Conservation (phyloP, 2,113 vertebrate species). For the Cheilinus undulatus region DNA sequence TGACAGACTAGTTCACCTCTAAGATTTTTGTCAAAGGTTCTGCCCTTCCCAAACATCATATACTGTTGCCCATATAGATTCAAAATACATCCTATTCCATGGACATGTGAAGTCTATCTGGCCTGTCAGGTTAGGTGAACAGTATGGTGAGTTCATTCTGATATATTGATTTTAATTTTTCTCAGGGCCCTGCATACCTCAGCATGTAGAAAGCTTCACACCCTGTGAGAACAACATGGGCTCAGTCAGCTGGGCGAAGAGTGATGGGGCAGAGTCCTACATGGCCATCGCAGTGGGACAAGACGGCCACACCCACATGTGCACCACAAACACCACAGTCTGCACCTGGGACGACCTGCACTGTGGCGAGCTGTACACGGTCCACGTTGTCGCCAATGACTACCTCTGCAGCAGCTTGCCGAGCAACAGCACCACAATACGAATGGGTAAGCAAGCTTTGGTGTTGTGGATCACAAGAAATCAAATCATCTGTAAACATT, state of each 20-base stretch:
- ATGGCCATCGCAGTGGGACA: slow-evolving; percentile 71
- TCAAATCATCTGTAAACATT: too few relatives aligned
- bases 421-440: slow-evolving; percentile 75
- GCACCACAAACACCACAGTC: slow-evolving; percentile 63
- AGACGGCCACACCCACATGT: slow-evolving; percentile 63
- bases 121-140: too few relatives aligned
- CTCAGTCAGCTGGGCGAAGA: slow-evolving; percentile 74
- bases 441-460: slow-evolving; percentile 71
- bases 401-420: slow-evolving; percentile 74
- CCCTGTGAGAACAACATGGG: slow-evolving; percentile 76
- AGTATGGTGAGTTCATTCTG: not conserved
- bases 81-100: too few relatives aligned
- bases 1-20: too few relatives aligned
- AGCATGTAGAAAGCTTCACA: slow-evolving; percentile 54
- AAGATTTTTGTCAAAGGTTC: too few relatives aligned
- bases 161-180: not conserved
- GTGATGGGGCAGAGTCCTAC: slow-evolving; percentile 77
- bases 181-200: slow-evolving; percentile 79
- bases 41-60: too few relatives aligned
- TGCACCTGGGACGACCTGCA: slow-evolving; percentile 78
- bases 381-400: slow-evolving; percentile 66
- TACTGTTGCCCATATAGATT: too few relatives aligned
- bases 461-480: too few relatives aligned
- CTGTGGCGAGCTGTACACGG: slow-evolving; percentile 79
- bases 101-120: too few relatives aligned